Evolutionary conservation across 92 coral and sea anemone species (phyloP), one percentile per base, ranked within the genome.

Genomic region (Palythoa heliodiscus): DNA sequence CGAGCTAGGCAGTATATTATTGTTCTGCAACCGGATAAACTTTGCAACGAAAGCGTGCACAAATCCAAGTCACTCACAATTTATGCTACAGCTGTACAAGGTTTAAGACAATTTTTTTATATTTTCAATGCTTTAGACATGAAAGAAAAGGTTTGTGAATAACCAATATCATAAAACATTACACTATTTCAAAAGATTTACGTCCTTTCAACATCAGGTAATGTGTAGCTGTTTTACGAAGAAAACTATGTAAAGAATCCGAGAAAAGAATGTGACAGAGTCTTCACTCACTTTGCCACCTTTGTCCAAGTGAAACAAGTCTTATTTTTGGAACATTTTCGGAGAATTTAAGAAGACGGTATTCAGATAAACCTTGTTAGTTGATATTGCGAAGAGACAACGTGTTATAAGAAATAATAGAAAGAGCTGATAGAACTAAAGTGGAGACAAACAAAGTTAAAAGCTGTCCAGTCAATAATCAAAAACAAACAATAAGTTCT

Each of bases 201-300:
- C 22, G 20, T 25, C 20, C 43, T 25, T 22, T 23, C 73, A 67
- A 60, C 55, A 5, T 5, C 17, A 73, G 61, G 47, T 48, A 53
- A 80, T 11, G 74, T 11, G 38, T 52, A 40, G 55, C 43, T 61
- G 53, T 38, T 66, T 48, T 64, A 60, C 11, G 25, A 47, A 64
- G 74, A 80, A 63, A 80, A 67, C 61, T 80, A 80, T 80, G 73
- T 25, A 47, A 80, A 80, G 84, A 80, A 80, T 80, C 72, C 57
- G 12, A 24, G 60, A 63, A 66, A 11, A 47, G 61, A 66, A 63
- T 80, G 73, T 20, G 73, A 58, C 17, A 11, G 63, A 79, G 72
- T 50, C 52, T 63, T 79, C 70, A 80, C 84, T 80, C 24, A 47
- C 60, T 64, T 66, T 11, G 13, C n/a, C 35, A 40, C 29, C 10